Base-by-base conservation (phyloP, 1,140 invertebrate genomes). In the Spodoptera frugiperda region DNA sequence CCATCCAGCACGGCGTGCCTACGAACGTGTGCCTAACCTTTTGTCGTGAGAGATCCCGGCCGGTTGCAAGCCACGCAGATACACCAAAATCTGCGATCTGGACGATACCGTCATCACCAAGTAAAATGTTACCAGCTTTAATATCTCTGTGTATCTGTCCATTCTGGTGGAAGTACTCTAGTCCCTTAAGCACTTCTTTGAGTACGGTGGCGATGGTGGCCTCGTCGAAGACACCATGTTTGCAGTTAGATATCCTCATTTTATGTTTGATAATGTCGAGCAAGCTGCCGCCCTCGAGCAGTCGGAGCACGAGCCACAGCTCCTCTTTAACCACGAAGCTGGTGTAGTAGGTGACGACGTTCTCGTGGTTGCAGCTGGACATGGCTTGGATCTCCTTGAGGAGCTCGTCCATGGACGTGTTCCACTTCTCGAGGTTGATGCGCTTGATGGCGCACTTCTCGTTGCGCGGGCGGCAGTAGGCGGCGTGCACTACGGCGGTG, bases 371-470 rank as follows among this genome's bases (percentile, higher is more conserved):
- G 94, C 99, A 99, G 74, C 98, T 99, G 70, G 98, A 99, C 99
- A 99, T 99, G 1, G 99, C 99, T 91, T 94, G 93, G 75, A 99
- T 99, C 94, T 99, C 99, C 96, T 99, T 99, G 95, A 99, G 95
- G 76, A 97, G 94, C 94, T 99, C 99, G 89, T 99, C 99, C 97
- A 99, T 99, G 74, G 98, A 99, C 5, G 99, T 99, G 93, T 99
- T 99, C 97, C 99, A 99, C 96, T 99, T 99, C 94, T 99, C 99
- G 83, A 99, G 95, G 94, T 99, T 99, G 88, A 99, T 99, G 80
- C 99, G 96, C 94, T 99, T 99, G 83, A 99, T 99, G 81, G 99
- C 99, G 95, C 98, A 99, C 95, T 98, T 98, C 93, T 99, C 99
- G 83, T 97, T 97, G n/a, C 98, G 95, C 11, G 98, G 97, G 88